Base-by-base conservation (phyloP, 2,113 vertebrate genomes). In the Corythoichthys haematopterus region DNA sequence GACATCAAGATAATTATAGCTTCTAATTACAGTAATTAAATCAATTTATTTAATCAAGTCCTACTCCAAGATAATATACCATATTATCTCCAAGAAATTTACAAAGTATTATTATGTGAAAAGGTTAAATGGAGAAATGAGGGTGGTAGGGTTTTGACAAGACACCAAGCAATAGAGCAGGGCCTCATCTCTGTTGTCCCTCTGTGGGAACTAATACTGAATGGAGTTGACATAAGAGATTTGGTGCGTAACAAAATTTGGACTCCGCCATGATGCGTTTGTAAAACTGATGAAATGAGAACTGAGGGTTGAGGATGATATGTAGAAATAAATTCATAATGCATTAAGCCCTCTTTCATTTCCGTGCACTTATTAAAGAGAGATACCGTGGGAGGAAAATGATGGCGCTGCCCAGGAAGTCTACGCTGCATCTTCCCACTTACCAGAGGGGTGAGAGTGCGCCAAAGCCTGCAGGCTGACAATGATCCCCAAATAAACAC, bases 401-500 rank as follows among this genome's bases (percentile, higher is more conserved):
- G 79, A 87, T 81, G 76, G 77, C 82, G 77, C 82, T 84, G 76
- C 84, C 61, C 69, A 65, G 72, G 77, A 88, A 88, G 77, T 85
- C 59, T 61, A 61, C 85, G 70, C 84, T 88, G 78, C 76, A 86
- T 87, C 81, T 84, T 83, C 69, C 79, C 83, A 85, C 75, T 88
- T 85, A 87, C 88, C 76, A 65, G 84, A 72, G 77, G 84, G 71
- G 80, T 73, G 65, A 74, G 82, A 65, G 69, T n/a, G 20, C 66
- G 72, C 74, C 82, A 81, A 77, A 85, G 74, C 77, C 85, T 88
- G 80, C 83, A 85, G 84, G 81, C 84, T 85, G 84, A 85, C 84
- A 82, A 84, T 53, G 40, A 80, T 85, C 77, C 84, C 77, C 84
- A 89, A 90, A 89, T 85, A 89, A 87, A 88, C 86, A 86, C 83